Percentiles rank a stretch among this genome's conserved stretches.
These are phyloP conservation scores for Portunus trituberculatus DNA, from an alignment of 1,140 invertebrate genomes.

Conservation along the genomic window DNA sequence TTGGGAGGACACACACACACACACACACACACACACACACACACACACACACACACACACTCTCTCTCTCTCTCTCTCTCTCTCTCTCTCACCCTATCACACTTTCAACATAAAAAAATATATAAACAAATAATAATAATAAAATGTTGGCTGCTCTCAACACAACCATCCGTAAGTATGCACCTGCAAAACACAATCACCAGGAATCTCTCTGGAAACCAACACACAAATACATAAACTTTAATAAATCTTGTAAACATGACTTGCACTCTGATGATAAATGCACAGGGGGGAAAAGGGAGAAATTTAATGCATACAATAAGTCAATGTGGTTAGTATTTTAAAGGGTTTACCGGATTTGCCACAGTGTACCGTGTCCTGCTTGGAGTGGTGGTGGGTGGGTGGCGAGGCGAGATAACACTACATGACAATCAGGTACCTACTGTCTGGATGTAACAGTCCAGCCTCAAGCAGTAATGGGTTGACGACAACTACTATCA, in stretches of 20 bases:
- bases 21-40: conserved; percentile 1
- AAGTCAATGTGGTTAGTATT: background rate
- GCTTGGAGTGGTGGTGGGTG: background rate
- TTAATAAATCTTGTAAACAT: background rate
- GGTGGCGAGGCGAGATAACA: background rate
- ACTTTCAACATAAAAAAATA: no score
- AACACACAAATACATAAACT: background rate
- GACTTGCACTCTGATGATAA: background rate
- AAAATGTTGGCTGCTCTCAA: background rate
- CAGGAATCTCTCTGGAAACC: background rate
- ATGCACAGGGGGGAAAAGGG: background rate
- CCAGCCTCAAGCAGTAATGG: background rate
- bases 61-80: no score
- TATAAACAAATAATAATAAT: background rate
- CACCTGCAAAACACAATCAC: background rate
- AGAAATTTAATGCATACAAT: background rate
- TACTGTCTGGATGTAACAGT: background rate
- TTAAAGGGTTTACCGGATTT: background rate
- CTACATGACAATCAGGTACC: conserved; percentile 21
- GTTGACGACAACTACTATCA: background rate
- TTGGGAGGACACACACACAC: background rate
- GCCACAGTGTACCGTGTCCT: background rate
- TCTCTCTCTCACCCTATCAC: no score
- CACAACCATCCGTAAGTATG: background rate
- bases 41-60: conserved; percentile 17